Evolutionary conservation across 2,888 invertebrate species (phyloP), one percentile per base, ranked within the genome.

Genomic region (Pseudeuparius sepicola): DNA sequence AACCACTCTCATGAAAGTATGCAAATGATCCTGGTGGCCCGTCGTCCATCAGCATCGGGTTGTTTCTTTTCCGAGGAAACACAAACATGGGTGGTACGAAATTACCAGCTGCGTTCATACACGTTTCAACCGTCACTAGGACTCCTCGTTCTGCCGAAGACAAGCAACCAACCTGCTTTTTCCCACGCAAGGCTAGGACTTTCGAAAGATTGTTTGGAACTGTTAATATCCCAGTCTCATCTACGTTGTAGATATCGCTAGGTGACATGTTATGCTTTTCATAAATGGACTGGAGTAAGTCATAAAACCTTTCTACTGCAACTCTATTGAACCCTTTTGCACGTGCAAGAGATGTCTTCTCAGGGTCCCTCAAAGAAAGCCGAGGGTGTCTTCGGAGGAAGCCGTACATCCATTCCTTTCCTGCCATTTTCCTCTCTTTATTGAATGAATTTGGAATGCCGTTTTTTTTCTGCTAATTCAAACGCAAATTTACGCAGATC

Each of bases 321-420:
- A 40, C 29, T 14, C 13, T 31, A 25, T 41, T 41, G n/a, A 20
- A 20, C n/a, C 20, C 20, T 20, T 7, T 20, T 7, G 20, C 20
- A n/a, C 20, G 20, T n/a, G 7, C 20, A 20, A 20, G 6, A 7
- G 20, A 20, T 7, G 20, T 20, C 6, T 6, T n/a, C n/a, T 20
- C 30, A 14, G 53, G 59, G 55, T 57, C 56, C 55, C 60, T 51
- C 56, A 54, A 55, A 56, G 56, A 54, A 56, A 56, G 50, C 50
- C 53, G 50, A 45, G 52, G 51, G 49, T 68, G 65, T 38, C 67
- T 52, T 39, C 67, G 66, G 11, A 67, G 50, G 51, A 68, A 69
- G 44, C 66, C 67, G 44, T 65, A 59, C 11, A 68, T 64, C 68
- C 68, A 68, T 44, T 67, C 67, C 44, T 65, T 64, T 14, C 68